A percentile compares a stretch with the other conserved stretches of the same genome.
phyloP scores from a whole-genome alignment of 2,888 invertebrate species.

The Tachina fera region DNA sequence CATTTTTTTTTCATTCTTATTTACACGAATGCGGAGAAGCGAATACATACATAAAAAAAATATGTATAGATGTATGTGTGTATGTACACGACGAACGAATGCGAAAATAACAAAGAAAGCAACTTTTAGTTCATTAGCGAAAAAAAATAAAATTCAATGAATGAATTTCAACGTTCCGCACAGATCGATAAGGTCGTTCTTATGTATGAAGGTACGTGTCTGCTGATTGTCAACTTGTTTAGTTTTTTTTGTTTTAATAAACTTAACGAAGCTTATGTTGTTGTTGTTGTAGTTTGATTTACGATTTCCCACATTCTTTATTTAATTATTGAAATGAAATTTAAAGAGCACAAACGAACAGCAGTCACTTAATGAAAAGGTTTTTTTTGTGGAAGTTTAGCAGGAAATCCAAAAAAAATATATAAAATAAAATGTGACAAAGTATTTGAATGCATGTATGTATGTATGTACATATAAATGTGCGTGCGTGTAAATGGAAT shows the following conservation, averaged over 20 bases:
- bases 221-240: slow-evolving; percentile 64
- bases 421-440: slow-evolving; percentile 53
- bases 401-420: slow-evolving; percentile 59
- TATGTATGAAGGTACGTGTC: slow-evolving; percentile 41
- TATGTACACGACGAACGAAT: slow-evolving; percentile 34
- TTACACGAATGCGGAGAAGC: slow-evolving; percentile 59
- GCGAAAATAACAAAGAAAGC: slow-evolving; percentile 55
- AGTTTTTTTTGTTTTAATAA: slow-evolving; percentile 14
- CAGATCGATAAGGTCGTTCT: slow-evolving; percentile 71
- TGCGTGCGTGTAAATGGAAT: slow-evolving; percentile 5
- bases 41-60: slow-evolving; percentile 23
- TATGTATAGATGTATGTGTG: no score
- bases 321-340: slow-evolving; percentile 6
- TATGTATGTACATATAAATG: neutral
- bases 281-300: slow-evolving; percentile 29
- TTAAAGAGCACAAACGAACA: slow-evolving; percentile 38
- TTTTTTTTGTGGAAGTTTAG: slow-evolving; percentile 45
- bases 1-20: slow-evolving; percentile 52
- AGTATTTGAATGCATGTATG: slow-evolving; percentile 32
- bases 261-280: slow-evolving; percentile 44
- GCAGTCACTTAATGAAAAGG: slow-evolving; percentile 37
- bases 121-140: slow-evolving; percentile 61
- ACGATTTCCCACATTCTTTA: slow-evolving; percentile 26
- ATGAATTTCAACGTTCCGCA: slow-evolving; percentile 69
- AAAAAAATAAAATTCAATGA: slow-evolving; percentile 64